Evolutionary conservation across 1,140 invertebrate species (phyloP), one percentile per base, ranked within the genome.

Genomic region (Leptonema lineaticorne): DNA sequence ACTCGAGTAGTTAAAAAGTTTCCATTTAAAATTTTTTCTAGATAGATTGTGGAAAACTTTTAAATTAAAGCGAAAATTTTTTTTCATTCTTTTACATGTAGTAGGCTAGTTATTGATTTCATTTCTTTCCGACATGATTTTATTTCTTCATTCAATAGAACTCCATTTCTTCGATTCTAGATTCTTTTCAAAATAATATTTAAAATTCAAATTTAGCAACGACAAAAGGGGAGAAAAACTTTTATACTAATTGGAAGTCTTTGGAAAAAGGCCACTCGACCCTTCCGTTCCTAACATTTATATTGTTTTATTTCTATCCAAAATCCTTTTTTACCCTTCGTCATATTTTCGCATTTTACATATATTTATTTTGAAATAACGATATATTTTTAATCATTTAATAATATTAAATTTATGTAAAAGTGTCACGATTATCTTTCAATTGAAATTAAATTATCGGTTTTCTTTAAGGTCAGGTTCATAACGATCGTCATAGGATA

Each of bases 401-500:
- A 22, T 53, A 48, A 48, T 33, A 41, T 41, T 41, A 41, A 41
- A 41, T 24, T 26, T 53, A 1, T 26, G n/a, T n/a, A n/a, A n/a
- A n/a, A n/a, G n/a, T n/a, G n/a, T n/a, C n/a, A n/a, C n/a, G n/a
- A n/a, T n/a, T n/a, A n/a, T n/a, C n/a, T n/a, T n/a, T n/a, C n/a
- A n/a, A n/a, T n/a, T n/a, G n/a, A n/a, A n/a, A n/a, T n/a, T n/a
- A n/a, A n/a, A n/a, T n/a, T n/a, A n/a, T n/a, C n/a, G n/a, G n/a
- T 53, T 22, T 50, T 63, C 62, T 86, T 85, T 14, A 83, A 96
- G 94, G 94, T 73, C 87, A 92, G 75, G 92, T 90, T 20, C 94
- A 97, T 81, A 89, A 92, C 75, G 79, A 84, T 63, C 87, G 86
- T n/a, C 93, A 90, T 80, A 83, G 81, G 1, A 83, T 96, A 30